Percentiles rank a stretch among this genome's conserved stretches.
Conservation (phyloP, 2,797 vertebrate genomes). For the Amblyraja radiata region DNA sequence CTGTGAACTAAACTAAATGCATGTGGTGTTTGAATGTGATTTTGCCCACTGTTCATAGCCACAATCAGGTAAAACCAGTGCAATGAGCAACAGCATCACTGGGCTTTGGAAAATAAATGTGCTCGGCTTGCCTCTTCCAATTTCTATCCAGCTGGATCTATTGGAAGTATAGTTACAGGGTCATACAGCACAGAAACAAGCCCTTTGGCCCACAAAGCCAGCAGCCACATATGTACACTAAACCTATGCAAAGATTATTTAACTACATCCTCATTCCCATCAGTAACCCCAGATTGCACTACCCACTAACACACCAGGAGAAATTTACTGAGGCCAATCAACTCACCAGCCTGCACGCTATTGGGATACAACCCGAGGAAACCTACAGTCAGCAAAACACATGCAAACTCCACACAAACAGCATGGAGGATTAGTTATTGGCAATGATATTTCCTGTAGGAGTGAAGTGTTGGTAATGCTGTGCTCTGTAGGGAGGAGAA, state of each 20-base stretch:
- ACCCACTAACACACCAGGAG: neutral
- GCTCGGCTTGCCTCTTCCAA: neutral
- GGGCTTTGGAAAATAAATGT: neutral
- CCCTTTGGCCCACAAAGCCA: too few species aligned
- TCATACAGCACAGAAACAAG: too few species aligned
- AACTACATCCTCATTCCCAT: neutral
- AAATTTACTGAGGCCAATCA: too few species aligned
- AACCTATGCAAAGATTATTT: neutral
- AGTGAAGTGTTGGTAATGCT: too few species aligned
- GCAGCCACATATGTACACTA: too few species aligned
- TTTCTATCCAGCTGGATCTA: neutral
- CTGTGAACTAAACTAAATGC: neutral
- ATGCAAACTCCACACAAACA: too few species aligned
- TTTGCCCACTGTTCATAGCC: neutral
- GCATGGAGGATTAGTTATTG: too few species aligned
- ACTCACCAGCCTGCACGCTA: too few species aligned
- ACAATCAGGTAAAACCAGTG: neutral
- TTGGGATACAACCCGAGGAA: too few species aligned
- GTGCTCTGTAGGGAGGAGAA: too few species aligned
- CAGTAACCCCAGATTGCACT: neutral
- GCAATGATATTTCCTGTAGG: too few species aligned
- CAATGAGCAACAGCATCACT: neutral
- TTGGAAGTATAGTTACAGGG: neutral
- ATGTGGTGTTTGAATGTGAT: neutral
- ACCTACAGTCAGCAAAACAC: too few species aligned